Base-by-base conservation (phyloP, 2,888 invertebrate genomes). In the Lasius fuliginosus region DNA sequence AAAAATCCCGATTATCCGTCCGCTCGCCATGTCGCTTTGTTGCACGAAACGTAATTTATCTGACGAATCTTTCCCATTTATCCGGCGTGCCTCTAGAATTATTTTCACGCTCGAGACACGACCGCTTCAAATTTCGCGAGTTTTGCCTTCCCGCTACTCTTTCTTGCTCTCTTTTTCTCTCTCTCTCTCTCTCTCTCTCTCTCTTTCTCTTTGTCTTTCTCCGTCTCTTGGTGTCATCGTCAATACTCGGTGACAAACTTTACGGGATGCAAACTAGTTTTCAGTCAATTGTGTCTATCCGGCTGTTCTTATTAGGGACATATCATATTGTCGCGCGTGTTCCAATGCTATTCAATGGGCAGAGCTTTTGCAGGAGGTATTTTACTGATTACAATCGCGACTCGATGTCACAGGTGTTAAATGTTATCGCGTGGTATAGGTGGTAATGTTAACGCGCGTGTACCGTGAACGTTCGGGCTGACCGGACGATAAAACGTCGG, bases 1-100 rank as follows among this genome's bases (percentile, higher is more conserved):
- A 76, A 87, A 90, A 89, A 90, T 90, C 90, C 68, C 89, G 90
- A 90, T 90, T 89, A 86, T 86, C 86, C 82, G 77, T 56, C 64
- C 82, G 65, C 69, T 5, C 62, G 46, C 23, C 18, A 27, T 23
- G 71, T 60, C 79, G 71, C 46, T 36, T 71, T 71, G 71, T 71
- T 49, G 71, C 79, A 27, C 79, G 36, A 5, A 36, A 12, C 71
- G 36, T 71, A 81, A 81, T 81, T 81, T 71, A 81, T 81, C 79
- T 60, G 60, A 46, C 79, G 71, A 18, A 11, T 33, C 23, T 58
- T 18, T 42, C 46, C 69, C 60, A 81, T 81, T 81, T 81, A 81
- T 71, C 60, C 60, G 60, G 2, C 79, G 46, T 69, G n/a, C 33
- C 33, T 46, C 46, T 46, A 79, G 46, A 79, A 79, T 79, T 79